A percentile compares a stretch with the other conserved stretches of the same genome.
phyloP scores from a whole-genome alignment of 2,113 vertebrate genomes.

The Thamnophis sirtalis region DNA sequence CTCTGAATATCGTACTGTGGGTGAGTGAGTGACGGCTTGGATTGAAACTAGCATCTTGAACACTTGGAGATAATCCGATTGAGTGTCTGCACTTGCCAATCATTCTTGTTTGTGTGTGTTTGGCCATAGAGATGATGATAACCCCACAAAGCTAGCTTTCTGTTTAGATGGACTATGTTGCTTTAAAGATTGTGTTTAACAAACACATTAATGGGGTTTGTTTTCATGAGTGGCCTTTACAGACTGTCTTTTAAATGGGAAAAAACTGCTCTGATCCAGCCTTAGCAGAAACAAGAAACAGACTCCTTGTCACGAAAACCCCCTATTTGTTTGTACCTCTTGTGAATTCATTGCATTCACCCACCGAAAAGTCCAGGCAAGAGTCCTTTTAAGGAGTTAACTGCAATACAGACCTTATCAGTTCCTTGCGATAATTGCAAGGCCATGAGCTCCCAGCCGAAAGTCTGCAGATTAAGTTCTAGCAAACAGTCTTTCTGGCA shows the following conservation, averaged over 20 bases:
- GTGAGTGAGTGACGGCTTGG: not conserved
- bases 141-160: not conserved
- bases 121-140: not conserved
- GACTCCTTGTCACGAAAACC: too few relatives aligned
- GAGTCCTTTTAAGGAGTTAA: too few relatives aligned
- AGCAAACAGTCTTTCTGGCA: too few relatives aligned
- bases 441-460: too few relatives aligned
- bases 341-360: too few relatives aligned
- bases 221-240: not conserved
- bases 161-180: not conserved
- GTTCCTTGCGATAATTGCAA: too few relatives aligned
- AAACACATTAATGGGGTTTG: not conserved
- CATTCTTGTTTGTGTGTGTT: not conserved
- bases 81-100: not conserved
- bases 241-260: not conserved
- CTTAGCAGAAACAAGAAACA: too few relatives aligned
- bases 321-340: too few relatives aligned
- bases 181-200: not conserved
- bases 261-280: not conserved
- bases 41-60: not conserved
- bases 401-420: too few relatives aligned
- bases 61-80: not conserved
- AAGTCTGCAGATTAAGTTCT: too few relatives aligned
- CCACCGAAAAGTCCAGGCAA: too few relatives aligned
- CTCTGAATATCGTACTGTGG: not conserved